Conservation (phyloP, 92 coral and sea anemone species). For the Porites divaricata region DNA sequence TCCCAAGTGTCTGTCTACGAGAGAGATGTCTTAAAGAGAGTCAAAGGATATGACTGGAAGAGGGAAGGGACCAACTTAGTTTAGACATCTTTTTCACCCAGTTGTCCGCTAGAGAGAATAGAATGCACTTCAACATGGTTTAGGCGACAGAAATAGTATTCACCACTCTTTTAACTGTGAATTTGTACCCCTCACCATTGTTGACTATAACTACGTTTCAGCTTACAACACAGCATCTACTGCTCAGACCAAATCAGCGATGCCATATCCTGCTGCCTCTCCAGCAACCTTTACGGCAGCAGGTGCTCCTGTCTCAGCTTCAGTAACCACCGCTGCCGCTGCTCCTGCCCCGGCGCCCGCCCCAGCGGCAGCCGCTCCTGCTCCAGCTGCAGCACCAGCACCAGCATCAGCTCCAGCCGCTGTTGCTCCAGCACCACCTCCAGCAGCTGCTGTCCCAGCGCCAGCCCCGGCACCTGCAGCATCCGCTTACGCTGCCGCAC, state of each 20-base stretch:
- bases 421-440: conserved; percentile 42
- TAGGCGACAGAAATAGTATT: too few relatives aligned
- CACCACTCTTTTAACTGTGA: too few relatives aligned
- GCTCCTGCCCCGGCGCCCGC: conserved; percentile 35
- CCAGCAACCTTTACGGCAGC: conserved; percentile 58
- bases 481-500: not conserved
- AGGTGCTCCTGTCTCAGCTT: conserved; percentile 36
- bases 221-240: conserved; percentile 48
- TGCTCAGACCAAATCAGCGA: conserved; percentile 52
- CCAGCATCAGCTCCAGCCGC: conserved; percentile 56
- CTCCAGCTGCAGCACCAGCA: conserved; percentile 35
- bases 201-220: not conserved
- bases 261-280: conserved; percentile 58
- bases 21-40: too few relatives aligned
- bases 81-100: too few relatives aligned
- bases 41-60: too few relatives aligned
- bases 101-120: too few relatives aligned
- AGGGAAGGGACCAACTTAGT: too few relatives aligned
- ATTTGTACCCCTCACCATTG: not conserved
- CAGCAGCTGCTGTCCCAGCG: conserved; percentile 43
- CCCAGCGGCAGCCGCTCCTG: conserved; percentile 28
- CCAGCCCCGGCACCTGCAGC: conserved; percentile 40
- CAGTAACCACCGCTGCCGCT: conserved; percentile 46
- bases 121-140: too few relatives aligned
- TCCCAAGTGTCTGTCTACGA: too few relatives aligned